These are phyloP conservation scores for Luscinia megarhynchos DNA, from an alignment of 2,797 vertebrate species.

Conservation along the genomic window DNA sequence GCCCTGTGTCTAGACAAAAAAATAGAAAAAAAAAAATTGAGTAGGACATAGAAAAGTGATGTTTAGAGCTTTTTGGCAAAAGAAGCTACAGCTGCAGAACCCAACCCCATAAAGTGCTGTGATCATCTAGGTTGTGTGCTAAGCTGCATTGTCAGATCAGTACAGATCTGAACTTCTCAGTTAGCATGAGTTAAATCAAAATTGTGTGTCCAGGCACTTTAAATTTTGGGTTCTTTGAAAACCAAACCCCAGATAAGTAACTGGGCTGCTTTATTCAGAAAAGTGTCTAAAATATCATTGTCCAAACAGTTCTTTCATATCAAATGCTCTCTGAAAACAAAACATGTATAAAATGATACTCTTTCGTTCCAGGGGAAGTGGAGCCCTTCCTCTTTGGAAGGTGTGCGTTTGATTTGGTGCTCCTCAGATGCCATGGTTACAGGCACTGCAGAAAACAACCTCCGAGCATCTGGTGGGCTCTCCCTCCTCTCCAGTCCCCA, in stretches of 20 bases:
- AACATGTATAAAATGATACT: background rate
- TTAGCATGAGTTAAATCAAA: background rate
- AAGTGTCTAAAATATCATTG: background rate
- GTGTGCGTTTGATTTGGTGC: background rate
- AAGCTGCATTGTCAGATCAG: accelerated
- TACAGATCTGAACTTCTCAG: background rate
- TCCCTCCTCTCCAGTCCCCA: background rate
- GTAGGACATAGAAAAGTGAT: background rate
- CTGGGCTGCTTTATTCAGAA: background rate
- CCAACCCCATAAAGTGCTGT: accelerated
- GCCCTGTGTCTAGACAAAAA: background rate
- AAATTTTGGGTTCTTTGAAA: background rate
- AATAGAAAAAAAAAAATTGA: background rate
- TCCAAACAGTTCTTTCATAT: background rate
- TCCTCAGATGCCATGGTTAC: conserved; percentile 26
- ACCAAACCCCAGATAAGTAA: background rate
- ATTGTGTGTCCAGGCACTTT: background rate
- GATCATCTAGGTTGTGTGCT: background rate
- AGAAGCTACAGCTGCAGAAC: background rate
- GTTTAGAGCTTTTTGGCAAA: background rate
- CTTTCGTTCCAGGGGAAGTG: conserved; percentile 51
- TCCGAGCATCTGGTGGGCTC: background rate
- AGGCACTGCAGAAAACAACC: background rate
- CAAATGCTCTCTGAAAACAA: background rate
- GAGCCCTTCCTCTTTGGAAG: conserved; percentile 17